Conservation (phyloP, 2,888 invertebrate genomes). For the Dryococelus australis region DNA sequence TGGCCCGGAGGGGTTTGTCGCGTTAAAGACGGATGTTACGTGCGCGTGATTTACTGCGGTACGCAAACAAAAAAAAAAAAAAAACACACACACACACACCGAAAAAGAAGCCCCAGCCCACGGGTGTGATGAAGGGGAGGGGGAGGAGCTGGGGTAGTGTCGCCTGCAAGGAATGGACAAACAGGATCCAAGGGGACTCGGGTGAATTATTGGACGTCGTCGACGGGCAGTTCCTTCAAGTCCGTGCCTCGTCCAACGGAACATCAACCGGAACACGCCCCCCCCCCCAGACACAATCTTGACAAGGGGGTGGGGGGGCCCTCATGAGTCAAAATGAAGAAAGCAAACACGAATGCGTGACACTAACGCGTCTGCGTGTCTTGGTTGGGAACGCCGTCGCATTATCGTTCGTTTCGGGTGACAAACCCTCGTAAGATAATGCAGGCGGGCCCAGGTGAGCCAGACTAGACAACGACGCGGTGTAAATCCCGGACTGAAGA, state of each 20-base stretch:
- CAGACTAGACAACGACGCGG: background rate
- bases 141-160: background rate
- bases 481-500: no score
- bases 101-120: background rate
- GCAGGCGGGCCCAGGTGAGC: background rate
- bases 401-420: background rate
- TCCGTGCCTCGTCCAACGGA: conserved; percentile 4
- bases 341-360: background rate
- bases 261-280: background rate
- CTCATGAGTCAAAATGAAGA: conserved; percentile 16
- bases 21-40: background rate
- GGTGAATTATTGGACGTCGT: conserved; percentile 17
- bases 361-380: background rate
- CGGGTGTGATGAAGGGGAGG: background rate
- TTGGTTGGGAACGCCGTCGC: background rate
- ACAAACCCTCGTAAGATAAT: background rate
- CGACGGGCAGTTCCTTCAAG: background rate
- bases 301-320: background rate
- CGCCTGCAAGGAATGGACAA: conserved; percentile 7
- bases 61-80: conserved; percentile 1
- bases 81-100: background rate
- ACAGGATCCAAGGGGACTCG: conserved; percentile 13
- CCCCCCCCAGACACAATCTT: background rate
- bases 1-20: conserved; percentile 10
- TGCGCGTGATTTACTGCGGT: conserved; percentile 9